Conservation (phyloP, 2,113 vertebrate genomes). For the Delphinapterus leucas region DNA sequence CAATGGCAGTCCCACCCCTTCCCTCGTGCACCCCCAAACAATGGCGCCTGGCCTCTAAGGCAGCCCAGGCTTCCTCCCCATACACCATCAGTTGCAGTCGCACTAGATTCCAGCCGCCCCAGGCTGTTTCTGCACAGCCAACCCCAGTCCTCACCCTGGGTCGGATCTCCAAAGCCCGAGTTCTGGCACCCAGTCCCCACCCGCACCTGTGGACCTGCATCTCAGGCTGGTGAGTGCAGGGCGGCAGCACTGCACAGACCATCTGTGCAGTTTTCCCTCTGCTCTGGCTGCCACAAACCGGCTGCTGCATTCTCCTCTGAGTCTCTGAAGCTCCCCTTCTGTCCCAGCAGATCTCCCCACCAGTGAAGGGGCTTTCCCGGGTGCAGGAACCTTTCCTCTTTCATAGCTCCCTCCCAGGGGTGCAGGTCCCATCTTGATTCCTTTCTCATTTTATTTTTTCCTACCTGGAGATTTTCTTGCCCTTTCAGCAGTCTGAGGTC, state of each 20-base stretch:
- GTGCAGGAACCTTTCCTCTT: neutral
- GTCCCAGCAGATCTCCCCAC: rapidly evolving
- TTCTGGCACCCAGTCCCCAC: neutral
- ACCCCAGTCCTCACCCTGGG: neutral
- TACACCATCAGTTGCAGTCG: neutral
- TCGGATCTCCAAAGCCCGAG: neutral
- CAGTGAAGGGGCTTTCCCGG: neutral
- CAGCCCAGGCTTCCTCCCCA: neutral
- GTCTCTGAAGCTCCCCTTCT: neutral
- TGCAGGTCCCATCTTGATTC: neutral
- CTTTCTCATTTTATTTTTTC: neutral
- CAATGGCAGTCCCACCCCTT: neutral
- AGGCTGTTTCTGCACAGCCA: neutral
- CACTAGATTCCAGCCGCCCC: neutral
- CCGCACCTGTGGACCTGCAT: neutral
- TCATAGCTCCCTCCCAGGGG: neutral
- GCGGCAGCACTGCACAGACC: neutral
- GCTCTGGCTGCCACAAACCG: neutral
- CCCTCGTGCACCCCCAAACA: neutral
- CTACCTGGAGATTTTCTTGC: neutral
- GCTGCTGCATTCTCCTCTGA: neutral
- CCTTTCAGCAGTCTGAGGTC: neutral
- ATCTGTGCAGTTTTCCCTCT: neutral
- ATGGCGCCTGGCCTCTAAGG: neutral
- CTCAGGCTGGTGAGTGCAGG: neutral